Conservation (phyloP, 2,113 vertebrate species). For the Henicopernis longicauda region DNA sequence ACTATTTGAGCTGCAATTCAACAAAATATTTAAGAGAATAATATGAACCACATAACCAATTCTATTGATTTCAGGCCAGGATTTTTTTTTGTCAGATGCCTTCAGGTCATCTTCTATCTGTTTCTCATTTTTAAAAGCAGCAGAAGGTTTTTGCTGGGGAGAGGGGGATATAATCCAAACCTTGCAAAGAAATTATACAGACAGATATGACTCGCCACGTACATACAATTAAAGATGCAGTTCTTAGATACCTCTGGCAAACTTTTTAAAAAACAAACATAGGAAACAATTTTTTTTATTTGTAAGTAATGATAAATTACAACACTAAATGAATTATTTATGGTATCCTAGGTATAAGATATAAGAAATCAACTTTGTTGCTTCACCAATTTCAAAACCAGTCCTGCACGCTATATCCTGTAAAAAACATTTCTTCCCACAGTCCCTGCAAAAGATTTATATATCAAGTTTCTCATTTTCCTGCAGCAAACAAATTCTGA, state of each 20-base stretch:
- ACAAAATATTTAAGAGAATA: background rate
- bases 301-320: background rate
- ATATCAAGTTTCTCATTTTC: background rate
- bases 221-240: background rate
- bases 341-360: background rate
- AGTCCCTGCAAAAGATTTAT: background rate
- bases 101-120: background rate
- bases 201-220: background rate
- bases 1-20: background rate
- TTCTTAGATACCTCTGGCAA: background rate
- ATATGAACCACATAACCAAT: background rate
- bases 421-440: background rate
- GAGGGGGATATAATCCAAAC: background rate
- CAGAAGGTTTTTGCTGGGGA: background rate
- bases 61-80: background rate
- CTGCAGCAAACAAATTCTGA: background rate
- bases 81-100: background rate
- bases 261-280: background rate
- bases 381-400: background rate
- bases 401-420: background rate
- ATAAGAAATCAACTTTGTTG: background rate
- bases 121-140: background rate
- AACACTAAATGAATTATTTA: conserved; percentile 25
- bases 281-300: background rate
- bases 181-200: background rate